phyloP scores from a whole-genome alignment of 2,888 invertebrate genomes.

The Nephrotoma guestfalica region DNA sequence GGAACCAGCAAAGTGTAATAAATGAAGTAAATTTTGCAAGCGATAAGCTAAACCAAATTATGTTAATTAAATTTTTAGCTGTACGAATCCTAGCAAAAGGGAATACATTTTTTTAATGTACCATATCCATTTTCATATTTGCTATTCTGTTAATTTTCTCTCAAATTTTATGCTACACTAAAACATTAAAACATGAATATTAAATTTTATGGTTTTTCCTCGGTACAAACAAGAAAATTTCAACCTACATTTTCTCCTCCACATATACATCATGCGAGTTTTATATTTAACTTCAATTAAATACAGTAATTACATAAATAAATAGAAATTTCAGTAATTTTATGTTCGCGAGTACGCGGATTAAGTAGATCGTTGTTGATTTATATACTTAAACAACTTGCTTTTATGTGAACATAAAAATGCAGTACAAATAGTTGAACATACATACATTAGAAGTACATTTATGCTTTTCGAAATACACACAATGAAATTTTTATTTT shows the following conservation, averaged over 20 bases:
- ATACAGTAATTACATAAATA: background rate
- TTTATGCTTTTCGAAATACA: background rate
- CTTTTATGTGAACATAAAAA: background rate
- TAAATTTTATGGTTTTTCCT: background rate
- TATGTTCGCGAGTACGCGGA: background rate
- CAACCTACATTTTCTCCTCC: background rate
- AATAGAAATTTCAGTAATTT: background rate
- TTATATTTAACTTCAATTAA: background rate
- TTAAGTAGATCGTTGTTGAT: background rate
- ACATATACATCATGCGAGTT: background rate
- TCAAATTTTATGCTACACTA: background rate
- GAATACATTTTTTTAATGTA: too few relatives aligned
- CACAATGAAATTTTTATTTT: too few relatives aligned
- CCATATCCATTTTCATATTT: background rate
- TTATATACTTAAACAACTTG: background rate
- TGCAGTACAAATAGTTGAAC: background rate
- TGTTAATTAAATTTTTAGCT: too few relatives aligned
- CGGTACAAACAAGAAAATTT: background rate
- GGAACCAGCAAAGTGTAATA: too few relatives aligned
- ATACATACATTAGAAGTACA: background rate
- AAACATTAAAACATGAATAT: background rate
- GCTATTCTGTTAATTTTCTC: background rate
- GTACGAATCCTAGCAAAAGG: too few relatives aligned
- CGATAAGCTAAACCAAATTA: too few relatives aligned
- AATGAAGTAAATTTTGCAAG: too few relatives aligned